Conservation (phyloP, 2,797 vertebrate genomes). For the Anniella stebbinsi region DNA sequence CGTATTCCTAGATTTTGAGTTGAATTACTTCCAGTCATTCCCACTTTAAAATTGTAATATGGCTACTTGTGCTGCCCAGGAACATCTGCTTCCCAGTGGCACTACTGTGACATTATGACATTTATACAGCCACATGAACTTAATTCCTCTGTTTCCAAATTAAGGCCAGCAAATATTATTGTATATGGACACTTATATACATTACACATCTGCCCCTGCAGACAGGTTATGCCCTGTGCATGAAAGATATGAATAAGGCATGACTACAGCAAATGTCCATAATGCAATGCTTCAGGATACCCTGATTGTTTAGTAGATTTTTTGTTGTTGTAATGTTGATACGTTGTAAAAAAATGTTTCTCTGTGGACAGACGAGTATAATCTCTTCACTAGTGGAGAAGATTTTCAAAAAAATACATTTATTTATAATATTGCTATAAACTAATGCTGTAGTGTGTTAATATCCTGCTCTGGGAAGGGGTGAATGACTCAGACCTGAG, state of each 20-base stretch:
- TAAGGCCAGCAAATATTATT: slow-evolving; percentile 50
- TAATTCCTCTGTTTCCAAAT: slow-evolving; percentile 39
- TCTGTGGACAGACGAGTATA: neutral
- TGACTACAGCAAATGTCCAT: neutral
- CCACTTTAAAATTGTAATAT: slow-evolving; percentile 50
- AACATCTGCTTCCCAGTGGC: slow-evolving; percentile 54
- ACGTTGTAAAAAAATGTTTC: neutral
- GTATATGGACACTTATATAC: slow-evolving; percentile 35
- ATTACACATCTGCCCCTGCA: neutral
- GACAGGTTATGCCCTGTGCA: neutral
- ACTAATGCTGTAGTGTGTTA: neutral
- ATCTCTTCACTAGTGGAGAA: slow-evolving; percentile 20
- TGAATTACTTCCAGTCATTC: slow-evolving; percentile 54
- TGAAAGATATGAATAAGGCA: slow-evolving; percentile 36
- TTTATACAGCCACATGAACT: slow-evolving; percentile 43
- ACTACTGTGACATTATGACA: slow-evolving; percentile 31
- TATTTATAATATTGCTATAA: neutral
- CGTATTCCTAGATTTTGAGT: neutral
- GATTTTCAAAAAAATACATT: neutral
- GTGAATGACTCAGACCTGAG: neutral
- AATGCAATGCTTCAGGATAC: slow-evolving; percentile 29
- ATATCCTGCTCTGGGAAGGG: neutral
- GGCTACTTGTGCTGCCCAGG: slow-evolving; percentile 51
- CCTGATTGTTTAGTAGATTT: neutral
- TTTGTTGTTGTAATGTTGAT: neutral